phyloP scores from a whole-genome alignment of 1,140 invertebrate genomes.

The Agrypnia vestita region DNA sequence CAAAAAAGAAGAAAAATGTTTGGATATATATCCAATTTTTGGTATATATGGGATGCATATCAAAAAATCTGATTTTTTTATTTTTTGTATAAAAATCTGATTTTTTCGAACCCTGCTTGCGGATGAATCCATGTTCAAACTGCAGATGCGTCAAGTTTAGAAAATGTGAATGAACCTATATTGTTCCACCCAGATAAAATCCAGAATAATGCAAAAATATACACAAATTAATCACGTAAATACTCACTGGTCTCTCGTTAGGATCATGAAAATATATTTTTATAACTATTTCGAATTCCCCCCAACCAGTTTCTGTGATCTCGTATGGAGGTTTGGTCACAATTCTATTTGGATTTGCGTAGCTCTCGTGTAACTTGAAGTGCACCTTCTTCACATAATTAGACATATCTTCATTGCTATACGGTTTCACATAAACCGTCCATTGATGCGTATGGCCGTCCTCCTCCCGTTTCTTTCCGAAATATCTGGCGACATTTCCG shows the following conservation, averaged over 20 bases:
- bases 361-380: slow-evolving; percentile 98
- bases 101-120: no score
- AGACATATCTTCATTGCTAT: slow-evolving; percentile 94
- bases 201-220: no score
- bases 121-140: no score
- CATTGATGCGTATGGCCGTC: slow-evolving; percentile 99
- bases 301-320: slow-evolving; percentile 99
- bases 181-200: no score
- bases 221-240: not conserved
- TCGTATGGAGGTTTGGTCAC: slow-evolving; percentile 97
- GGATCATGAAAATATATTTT: slow-evolving; percentile 99
- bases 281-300: slow-evolving; percentile 99
- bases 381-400: slow-evolving; percentile 97
- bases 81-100: no score
- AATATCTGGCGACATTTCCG: slow-evolving; percentile 95
- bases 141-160: no score
- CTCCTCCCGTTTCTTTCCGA: slow-evolving; percentile 98
- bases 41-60: no score
- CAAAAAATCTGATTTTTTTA: no score
- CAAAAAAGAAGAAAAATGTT: no score
- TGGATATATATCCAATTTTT: no score
- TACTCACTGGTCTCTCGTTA: slow-evolving; percentile 92
- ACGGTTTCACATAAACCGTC: slow-evolving; percentile 98
- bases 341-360: slow-evolving; percentile 94
- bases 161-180: no score